phyloP scores from a whole-genome alignment of 2,113 vertebrate species.

The Centropus bengalensis region DNA sequence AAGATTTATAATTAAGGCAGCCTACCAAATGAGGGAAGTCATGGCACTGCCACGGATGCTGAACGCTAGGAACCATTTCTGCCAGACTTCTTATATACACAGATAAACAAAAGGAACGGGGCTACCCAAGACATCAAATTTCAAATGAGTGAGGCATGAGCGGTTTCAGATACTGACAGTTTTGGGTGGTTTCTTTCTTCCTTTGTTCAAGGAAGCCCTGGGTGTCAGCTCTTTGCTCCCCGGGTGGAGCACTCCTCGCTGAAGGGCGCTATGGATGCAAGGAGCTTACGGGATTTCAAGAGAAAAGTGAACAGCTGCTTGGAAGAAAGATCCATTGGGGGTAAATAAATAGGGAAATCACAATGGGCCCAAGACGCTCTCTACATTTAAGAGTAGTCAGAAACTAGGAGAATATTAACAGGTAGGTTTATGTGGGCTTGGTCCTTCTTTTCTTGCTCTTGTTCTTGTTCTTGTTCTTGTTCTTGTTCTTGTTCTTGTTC shows the following conservation, averaged over 20 bases:
- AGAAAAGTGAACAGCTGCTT: neutral
- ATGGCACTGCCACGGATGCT: fast-evolving
- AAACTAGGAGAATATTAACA: neutral
- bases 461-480: neutral
- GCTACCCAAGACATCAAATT: neutral
- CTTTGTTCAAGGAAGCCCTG: neutral
- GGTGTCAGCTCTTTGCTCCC: neutral
- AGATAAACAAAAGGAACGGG: neutral
- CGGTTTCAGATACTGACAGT: neutral
- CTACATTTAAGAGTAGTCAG: neutral
- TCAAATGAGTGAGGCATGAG: neutral
- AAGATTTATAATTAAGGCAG: neutral
- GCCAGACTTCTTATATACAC: neutral
- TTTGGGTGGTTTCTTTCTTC: neutral
- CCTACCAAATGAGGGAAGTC: neutral
- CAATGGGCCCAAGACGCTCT: neutral
- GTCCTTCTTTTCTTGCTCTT: neutral
- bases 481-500: neutral
- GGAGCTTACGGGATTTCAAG: neutral
- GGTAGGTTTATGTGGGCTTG: neutral
- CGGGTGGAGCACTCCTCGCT: neutral
- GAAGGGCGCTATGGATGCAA: neutral
- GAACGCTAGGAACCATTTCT: neutral
- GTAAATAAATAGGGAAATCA: neutral
- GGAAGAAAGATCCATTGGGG: neutral